Conservation (phyloP, 2,888 invertebrate species). For the Drosophila paucipuncta region DNA sequence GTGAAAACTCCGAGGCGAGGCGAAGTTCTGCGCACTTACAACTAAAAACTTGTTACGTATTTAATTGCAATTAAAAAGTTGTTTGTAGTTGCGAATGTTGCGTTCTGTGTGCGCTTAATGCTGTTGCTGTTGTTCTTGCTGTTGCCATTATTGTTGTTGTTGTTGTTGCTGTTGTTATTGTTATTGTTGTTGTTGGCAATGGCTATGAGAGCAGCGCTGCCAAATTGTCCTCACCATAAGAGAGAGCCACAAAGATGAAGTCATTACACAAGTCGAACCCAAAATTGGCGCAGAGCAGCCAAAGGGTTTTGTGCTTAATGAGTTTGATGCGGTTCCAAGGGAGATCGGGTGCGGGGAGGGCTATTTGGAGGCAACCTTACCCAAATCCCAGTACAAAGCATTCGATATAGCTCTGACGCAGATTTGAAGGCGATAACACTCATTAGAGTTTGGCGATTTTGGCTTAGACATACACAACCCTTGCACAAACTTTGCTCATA, state of each 20-base stretch:
- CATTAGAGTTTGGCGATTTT: slow-evolving; percentile 73
- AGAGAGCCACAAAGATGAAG: slow-evolving; percentile 74
- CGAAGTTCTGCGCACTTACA: slow-evolving; percentile 75
- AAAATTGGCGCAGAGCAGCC: slow-evolving; percentile 70
- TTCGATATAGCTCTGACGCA: slow-evolving; percentile 35
- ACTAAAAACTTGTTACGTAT: slow-evolving; percentile 82
- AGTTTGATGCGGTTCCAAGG: slow-evolving; percentile 48
- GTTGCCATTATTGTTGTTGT: slow-evolving; percentile 35
- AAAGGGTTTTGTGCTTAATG: slow-evolving; percentile 77
- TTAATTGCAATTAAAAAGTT: slow-evolving; percentile 81
- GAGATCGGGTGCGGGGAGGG: slow-evolving; percentile 11
- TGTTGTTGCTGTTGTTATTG: slow-evolving; percentile 22
- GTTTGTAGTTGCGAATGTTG: slow-evolving; percentile 79
- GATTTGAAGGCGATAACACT: slow-evolving; percentile 69
- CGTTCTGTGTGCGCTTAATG: slow-evolving; percentile 38
- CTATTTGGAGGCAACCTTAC: slow-evolving; percentile 23
- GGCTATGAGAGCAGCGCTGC: slow-evolving; percentile 55
- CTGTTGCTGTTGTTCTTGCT: slow-evolving; percentile 40
- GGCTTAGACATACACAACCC: slow-evolving; percentile 28
- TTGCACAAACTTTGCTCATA: slow-evolving; percentile 62
- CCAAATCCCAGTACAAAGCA: slow-evolving; percentile 17
- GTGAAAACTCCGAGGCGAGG: slow-evolving; percentile 45
- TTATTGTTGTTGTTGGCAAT: slow-evolving; percentile 47
- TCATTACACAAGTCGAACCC: slow-evolving; percentile 72
- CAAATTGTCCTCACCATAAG: slow-evolving; percentile 71